Percentiles rank a stretch among this genome's conserved stretches.
These are phyloP conservation scores for Chloromyia formosa DNA, from an alignment of 2,888 invertebrate species.

Conservation along the genomic window DNA sequence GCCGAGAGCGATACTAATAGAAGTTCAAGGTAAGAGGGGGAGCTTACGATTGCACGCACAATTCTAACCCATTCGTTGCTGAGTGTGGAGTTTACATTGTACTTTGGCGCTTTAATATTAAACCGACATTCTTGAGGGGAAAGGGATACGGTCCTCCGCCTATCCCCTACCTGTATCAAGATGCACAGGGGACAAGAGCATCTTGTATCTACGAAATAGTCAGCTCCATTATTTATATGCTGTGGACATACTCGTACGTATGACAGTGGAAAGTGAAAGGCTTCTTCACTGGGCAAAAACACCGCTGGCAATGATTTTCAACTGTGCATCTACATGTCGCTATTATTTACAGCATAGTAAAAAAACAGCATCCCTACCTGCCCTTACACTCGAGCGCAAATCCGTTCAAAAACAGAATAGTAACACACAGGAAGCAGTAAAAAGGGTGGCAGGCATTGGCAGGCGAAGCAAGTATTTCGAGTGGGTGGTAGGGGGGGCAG, in stretches of 20 bases:
- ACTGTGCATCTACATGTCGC: no score
- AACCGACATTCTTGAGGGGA: background rate
- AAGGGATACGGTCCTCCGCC: background rate
- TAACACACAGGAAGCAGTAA: background rate
- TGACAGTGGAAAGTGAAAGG: background rate
- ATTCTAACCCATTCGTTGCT: background rate
- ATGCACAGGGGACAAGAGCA: background rate
- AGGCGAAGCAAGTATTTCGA: background rate
- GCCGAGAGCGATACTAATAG: constrained; percentile 68
- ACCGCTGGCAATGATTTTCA: background rate
- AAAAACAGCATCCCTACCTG: no score
- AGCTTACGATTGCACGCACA: background rate
- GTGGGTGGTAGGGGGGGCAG: background rate
- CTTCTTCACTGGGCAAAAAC: background rate
- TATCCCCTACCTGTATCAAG: background rate
- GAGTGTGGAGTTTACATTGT: background rate
- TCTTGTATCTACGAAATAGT: background rate
- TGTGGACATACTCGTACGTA: background rate
- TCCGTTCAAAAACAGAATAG: background rate
- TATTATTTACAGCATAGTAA: no score
- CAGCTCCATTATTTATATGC: background rate
- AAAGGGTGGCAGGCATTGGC: background rate
- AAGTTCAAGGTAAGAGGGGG: constrained; percentile 58
- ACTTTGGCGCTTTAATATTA: background rate
- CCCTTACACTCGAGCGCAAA: background rate